These are phyloP conservation scores for Trissolcus basalis DNA, from an alignment of 1,140 invertebrate genomes.

Conservation along the genomic window DNA sequence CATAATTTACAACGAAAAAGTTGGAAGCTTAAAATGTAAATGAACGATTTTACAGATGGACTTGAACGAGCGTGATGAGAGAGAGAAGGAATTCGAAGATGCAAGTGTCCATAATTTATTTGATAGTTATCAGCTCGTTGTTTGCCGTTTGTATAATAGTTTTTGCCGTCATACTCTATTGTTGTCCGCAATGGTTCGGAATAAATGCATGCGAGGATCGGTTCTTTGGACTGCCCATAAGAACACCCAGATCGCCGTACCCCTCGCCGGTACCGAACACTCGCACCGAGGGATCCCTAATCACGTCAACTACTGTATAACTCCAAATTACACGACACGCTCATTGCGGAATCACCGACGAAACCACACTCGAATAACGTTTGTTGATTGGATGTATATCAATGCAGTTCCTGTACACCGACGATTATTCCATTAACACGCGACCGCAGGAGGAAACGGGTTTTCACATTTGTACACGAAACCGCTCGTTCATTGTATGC, in stretches of 20 bases:
- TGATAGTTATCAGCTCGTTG: constrained; percentile 20
- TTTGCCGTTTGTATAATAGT: background rate
- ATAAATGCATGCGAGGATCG: constrained; percentile 13
- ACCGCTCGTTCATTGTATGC: too few species aligned
- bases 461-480: too few species aligned
- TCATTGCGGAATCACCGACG: background rate
- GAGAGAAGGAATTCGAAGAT: constrained; percentile 5
- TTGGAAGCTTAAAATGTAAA: too few species aligned
- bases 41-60: constrained; percentile 9
- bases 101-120: constrained; percentile 25
- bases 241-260: constrained; percentile 22
- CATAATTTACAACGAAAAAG: too few species aligned
- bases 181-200: constrained; percentile 24
- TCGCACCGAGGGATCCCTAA: background rate
- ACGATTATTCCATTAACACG: too few species aligned
- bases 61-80: constrained; percentile 6
- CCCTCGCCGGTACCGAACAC: background rate
- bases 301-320: background rate
- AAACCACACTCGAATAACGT: background rate
- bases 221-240: background rate
- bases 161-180: constrained; percentile 3
- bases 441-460: too few species aligned
- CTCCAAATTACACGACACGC: background rate
- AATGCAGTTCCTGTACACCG: too few species aligned
- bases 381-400: too few species aligned